These are phyloP conservation scores for Piscicola geometra DNA, from an alignment of 2,888 invertebrate genomes.

Conservation along the genomic window DNA sequence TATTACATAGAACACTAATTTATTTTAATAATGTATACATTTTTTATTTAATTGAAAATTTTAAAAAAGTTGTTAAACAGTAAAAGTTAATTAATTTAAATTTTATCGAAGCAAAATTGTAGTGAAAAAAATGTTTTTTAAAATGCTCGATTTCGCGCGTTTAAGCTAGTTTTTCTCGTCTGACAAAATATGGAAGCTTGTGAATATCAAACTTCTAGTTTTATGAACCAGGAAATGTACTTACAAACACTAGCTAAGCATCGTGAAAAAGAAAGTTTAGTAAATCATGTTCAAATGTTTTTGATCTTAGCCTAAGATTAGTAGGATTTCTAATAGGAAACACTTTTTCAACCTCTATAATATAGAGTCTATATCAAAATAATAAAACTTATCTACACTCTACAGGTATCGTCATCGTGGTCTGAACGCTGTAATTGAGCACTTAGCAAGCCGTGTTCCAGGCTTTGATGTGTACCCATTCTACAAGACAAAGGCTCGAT, in stretches of 20 bases:
- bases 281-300: neutral
- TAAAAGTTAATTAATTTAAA: too few relatives aligned
- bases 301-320: neutral
- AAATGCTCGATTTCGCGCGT: too few relatives aligned
- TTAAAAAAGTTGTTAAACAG: too few relatives aligned
- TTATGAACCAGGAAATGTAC: neutral
- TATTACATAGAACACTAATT: too few relatives aligned
- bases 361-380: neutral
- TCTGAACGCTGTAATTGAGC: slow-evolving; percentile 49
- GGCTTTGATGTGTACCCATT: slow-evolving; percentile 47
- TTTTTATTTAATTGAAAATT: too few relatives aligned
- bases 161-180: too few relatives aligned
- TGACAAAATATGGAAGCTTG: too few relatives aligned
- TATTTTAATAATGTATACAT: too few relatives aligned
- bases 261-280: neutral
- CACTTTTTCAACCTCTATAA: too few relatives aligned
- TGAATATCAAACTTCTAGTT: too few relatives aligned
- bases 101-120: too few relatives aligned
- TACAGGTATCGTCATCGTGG: slow-evolving; percentile 50
- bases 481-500: slow-evolving; percentile 50
- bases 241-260: neutral
- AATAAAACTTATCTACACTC: slow-evolving; percentile 1
- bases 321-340: neutral
- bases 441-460: slow-evolving; percentile 49
- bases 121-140: too few relatives aligned